Evolutionary conservation across 2,888 invertebrate genomes (phyloP).

Genomic region (Acheta domesticus): DNA sequence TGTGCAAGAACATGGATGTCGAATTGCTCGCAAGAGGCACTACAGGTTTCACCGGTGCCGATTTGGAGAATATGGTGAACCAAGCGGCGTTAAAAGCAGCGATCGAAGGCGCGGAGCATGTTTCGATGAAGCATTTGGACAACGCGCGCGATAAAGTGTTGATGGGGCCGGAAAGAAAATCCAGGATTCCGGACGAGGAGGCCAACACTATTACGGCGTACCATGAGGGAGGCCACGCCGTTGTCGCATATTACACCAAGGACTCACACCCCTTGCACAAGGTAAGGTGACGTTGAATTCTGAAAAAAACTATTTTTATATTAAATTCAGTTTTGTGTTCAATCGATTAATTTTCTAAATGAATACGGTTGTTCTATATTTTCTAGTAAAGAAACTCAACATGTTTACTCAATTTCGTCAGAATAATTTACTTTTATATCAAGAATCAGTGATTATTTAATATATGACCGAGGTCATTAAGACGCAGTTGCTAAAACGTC

Average conservation of each 20-base stretch:
- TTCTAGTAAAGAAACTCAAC: no score
- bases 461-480: no score
- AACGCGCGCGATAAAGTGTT: conserved; percentile 91
- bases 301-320: no score
- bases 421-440: no score
- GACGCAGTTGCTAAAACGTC: no score
- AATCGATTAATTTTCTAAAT: no score
- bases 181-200: background rate
- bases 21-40: conserved; percentile 85
- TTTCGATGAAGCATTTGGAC: conserved; percentile 89
- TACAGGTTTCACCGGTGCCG: conserved; percentile 96
- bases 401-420: no score
- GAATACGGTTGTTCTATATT: no score
- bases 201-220: conserved; percentile 4
- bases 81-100: conserved; percentile 80
- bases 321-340: no score
- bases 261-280: background rate
- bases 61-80: conserved; percentile 96
- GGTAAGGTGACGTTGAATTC: background rate
- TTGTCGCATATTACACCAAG: background rate
- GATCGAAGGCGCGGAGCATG: conserved; percentile 81
- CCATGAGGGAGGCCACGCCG: background rate
- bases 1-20: conserved; percentile 75
- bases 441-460: no score
- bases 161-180: conserved; percentile 65